phyloP scores from a whole-genome alignment of 2,113 vertebrate species.

The Balaeniceps rex region DNA sequence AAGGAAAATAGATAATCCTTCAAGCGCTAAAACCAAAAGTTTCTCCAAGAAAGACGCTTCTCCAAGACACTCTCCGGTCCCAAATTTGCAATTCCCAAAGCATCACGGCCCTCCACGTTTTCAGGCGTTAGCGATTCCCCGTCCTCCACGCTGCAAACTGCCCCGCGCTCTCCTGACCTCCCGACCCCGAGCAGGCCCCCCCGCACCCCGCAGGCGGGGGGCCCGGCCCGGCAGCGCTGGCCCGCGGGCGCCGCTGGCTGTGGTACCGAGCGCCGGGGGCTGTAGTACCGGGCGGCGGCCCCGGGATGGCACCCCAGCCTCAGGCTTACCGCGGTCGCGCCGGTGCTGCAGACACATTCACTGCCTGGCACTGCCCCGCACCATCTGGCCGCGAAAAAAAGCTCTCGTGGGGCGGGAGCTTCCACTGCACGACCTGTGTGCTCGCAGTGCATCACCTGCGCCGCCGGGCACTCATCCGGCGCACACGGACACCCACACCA shows the following conservation, averaged over 20 bases:
- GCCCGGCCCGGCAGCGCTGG: too few species aligned
- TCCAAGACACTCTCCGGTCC: not conserved
- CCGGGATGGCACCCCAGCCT: not conserved
- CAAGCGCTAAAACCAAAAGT: accelerated
- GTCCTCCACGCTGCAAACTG: too few species aligned
- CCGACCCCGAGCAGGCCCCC: not conserved
- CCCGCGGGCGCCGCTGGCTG: too few species aligned
- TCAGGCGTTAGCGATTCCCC: not conserved
- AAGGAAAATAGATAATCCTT: not conserved
- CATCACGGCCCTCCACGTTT: accelerated
- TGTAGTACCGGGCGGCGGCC: accelerated
- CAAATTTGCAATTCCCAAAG: not conserved
- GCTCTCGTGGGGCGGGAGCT: accelerated
- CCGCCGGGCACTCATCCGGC: accelerated
- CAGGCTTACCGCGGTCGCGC: too few species aligned
- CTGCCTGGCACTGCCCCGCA: accelerated
- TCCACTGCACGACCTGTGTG: accelerated
- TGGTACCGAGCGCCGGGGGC: too few species aligned
- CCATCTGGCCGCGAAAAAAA: accelerated
- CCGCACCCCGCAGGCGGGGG: not conserved
- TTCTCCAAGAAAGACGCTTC: too few species aligned
- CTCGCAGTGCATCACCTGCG: accelerated
- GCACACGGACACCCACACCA: too few species aligned
- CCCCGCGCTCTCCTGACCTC: not conserved
- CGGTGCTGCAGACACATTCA: too few species aligned